Conservation (phyloP, 2,888 invertebrate genomes). For the Eristalis arbustorum region DNA sequence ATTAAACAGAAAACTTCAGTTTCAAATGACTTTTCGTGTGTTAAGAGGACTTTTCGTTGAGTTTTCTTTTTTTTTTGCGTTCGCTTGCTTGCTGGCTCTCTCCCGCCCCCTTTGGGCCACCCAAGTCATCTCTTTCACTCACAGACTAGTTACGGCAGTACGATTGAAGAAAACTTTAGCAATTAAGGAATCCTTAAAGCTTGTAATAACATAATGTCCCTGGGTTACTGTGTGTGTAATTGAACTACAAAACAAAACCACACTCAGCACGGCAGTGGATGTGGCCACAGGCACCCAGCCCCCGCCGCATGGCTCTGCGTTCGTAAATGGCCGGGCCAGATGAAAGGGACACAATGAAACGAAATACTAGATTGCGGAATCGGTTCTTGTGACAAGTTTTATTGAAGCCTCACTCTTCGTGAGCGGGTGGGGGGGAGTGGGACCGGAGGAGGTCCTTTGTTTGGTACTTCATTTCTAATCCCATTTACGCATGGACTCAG, state of each 20-base stretch:
- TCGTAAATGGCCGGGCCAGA: background rate
- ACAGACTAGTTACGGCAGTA: background rate
- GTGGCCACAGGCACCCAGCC: constrained; percentile 40
- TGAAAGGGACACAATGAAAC: constrained; percentile 4
- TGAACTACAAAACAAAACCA: constrained; percentile 66
- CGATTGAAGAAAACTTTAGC: constrained; percentile 65
- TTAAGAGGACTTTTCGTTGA: constrained; percentile 13
- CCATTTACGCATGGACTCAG: constrained; percentile 40
- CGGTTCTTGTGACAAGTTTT: constrained; percentile 68
- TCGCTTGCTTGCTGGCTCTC: too few relatives aligned
- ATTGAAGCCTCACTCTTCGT: constrained; percentile 64
- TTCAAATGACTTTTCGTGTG: constrained; percentile 59
- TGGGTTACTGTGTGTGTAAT: constrained; percentile 63
- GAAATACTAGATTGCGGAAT: constrained; percentile 27
- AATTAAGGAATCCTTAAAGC: constrained; percentile 70
- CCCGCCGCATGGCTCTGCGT: background rate
- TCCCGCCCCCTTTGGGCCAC: background rate
- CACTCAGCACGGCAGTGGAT: constrained; percentile 54
- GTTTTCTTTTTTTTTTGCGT: constrained; percentile 2
- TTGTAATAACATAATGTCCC: constrained; percentile 69
- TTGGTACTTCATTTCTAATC: constrained; percentile 67
- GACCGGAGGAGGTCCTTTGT: constrained; percentile 33
- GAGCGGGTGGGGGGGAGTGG: too few relatives aligned
- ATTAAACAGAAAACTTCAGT: constrained; percentile 64
- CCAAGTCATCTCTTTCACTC: background rate